Percentiles rank a stretch among this genome's conserved stretches.
phyloP scores from a whole-genome alignment of 1,140 invertebrate species.

The Diabrotica undecimpunctata region DNA sequence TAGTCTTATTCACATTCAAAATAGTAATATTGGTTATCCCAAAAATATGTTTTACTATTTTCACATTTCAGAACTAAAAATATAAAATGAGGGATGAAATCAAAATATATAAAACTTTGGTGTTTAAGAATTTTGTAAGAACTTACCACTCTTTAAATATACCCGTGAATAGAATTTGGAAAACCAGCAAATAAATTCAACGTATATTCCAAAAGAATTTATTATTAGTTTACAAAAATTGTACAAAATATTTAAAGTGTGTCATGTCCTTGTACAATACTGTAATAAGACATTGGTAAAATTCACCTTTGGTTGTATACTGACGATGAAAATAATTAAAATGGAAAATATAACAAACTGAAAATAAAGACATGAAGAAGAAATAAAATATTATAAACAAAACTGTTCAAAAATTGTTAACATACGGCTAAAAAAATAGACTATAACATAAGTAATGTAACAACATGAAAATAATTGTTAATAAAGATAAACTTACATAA shows the following conservation, averaged over 20 bases:
- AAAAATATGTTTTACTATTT: slow-evolving; percentile 22
- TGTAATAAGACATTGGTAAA: slow-evolving; percentile 20
- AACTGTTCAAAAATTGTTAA: slow-evolving; percentile 32
- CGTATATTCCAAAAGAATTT: no score
- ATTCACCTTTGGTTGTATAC: slow-evolving; percentile 17
- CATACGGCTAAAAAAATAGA: slow-evolving; percentile 36
- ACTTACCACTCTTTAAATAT: slow-evolving; percentile 9
- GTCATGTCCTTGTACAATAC: not conserved
- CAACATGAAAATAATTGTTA: slow-evolving; percentile 29
- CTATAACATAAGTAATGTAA: slow-evolving; percentile 37
- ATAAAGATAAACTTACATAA: slow-evolving; percentile 26
- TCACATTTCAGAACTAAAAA: slow-evolving; percentile 14
- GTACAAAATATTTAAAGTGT: no score
- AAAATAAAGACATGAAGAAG: slow-evolving; percentile 21
- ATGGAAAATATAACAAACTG: slow-evolving; percentile 18
- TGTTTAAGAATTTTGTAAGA: not conserved
- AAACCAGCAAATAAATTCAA: not conserved
- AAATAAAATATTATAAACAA: slow-evolving; percentile 38
- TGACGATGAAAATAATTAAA: slow-evolving; percentile 19
- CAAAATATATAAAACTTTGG: slow-evolving; percentile 19
- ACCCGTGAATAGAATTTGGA: not conserved
- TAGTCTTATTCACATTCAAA: slow-evolving; percentile 39
- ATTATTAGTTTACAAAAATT: no score
- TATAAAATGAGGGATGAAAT: slow-evolving; percentile 8
- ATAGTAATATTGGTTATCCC: slow-evolving; percentile 21